Base-by-base conservation (phyloP, 2,888 invertebrate genomes). In the Eupelmus urozonus region DNA sequence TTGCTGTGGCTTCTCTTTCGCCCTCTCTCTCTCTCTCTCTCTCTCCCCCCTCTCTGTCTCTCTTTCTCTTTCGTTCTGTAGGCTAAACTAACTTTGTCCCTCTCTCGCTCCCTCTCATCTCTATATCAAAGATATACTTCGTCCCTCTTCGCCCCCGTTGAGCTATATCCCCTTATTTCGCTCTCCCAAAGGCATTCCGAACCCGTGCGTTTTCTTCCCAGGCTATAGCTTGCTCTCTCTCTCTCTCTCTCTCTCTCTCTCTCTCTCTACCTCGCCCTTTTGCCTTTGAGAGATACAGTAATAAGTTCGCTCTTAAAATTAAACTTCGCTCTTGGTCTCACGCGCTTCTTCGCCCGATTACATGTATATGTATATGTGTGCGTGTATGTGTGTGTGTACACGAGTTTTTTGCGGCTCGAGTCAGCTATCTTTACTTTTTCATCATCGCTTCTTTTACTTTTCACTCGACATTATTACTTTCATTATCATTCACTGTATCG, bases 101-200 rank as follows among this genome's bases (percentile, higher is more conserved):
- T 20, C 29, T 29, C n/a, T 2, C 5, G 29, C 16, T 23, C 23
- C 40, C 1, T 9, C 20, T 2, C n/a, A 5, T 20, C 40, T 42
- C 42, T 62, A 53, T 72, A 72, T 72, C 72, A 72, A 72, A 72
- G 72, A 72, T 72, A 55, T 62, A 71, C 71, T 71, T 49, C 45
- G 59, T 49, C 49, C 34, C 9, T 34, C 34, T 34, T 34, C 34
- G 3, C 34, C 34, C 9, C 9, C 34, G n/a, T n/a, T n/a, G n/a
- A 3, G 5, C 23, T 40, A 2, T 20, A 20, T 55, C 70, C 25
- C 69, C n/a, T 18, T 34, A 55, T 69, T 69, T 62, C n/a, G 18
- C 57, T 9, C 23, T 62, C 23, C 60, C 71, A 70, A 45, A 70
- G 70, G 70, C 71, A 49, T 71, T 25, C 59, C 57, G 23, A 11